Evolutionary conservation across 2,797 vertebrate genomes (phyloP), one percentile per base, ranked within the genome.

Genomic region (Myotis daubentonii): DNA sequence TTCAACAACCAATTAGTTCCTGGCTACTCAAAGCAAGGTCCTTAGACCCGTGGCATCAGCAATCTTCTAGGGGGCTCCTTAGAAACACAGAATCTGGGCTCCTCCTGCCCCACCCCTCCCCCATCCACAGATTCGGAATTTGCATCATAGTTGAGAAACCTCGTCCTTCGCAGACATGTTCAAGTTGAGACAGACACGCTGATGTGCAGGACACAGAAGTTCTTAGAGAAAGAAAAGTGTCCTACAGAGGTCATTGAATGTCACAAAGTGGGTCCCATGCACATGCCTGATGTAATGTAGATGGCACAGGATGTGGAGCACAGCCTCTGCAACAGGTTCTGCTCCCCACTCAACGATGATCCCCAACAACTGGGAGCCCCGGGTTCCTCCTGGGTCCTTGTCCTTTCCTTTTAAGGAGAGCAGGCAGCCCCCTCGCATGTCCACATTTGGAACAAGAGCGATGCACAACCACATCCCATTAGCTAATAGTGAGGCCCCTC

Each of bases 401-500:
- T 78, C 16, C 53, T 57, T 74, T 55, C 17, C 86, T 79, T 95
- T 89, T 92, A 22, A 83, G 78, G 79, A 86, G 70, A 57, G 33
- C 13, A 38, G 30, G 2, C 28, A 8, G 38, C 28, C 51, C 68
- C 25, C 3, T 6, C 8, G 23, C 76, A 1, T 33, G 82, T 15
- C 85, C 49, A 49, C 51, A 78, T 86, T 94, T 84, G 89, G 83
- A 94, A 62, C 8, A 8, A 8, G 44, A 96, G 76, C n/a, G 72
- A n/a, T 5, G 17, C 4, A 74, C 94, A 93, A 97, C 93, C 95
- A 96, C 95, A 95, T 93, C 96, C 91, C 94, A 96, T 95, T 97
- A 98, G 96, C 75, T 93, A 95, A 97, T 87, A 95, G 93, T 5
- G 4, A 97, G 91, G 97, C 97, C 95, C 95, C 97, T 78, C 68